Evolutionary conservation across 2,797 vertebrate genomes (phyloP).

Genomic region (Sebastes cheni): DNA sequence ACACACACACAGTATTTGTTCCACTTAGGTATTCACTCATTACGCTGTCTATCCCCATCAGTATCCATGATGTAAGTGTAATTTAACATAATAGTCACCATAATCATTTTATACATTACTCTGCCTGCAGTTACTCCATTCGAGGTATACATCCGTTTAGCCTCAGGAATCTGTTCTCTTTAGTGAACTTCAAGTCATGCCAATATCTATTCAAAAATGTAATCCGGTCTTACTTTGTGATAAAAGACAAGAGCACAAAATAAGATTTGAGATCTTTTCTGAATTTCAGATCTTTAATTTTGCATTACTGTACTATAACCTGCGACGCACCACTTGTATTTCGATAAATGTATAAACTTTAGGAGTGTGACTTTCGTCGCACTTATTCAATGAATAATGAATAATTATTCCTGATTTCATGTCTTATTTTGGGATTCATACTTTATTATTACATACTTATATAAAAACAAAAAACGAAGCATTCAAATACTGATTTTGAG

Average conservation of each 20-base stretch:
- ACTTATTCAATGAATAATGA: not conserved
- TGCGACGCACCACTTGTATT: not conserved
- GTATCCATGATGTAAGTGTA: conserved; percentile 40
- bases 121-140: conserved; percentile 4
- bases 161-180: conserved; percentile 10
- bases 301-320: not conserved
- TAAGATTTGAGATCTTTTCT: not conserved
- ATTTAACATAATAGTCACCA: conserved; percentile 42
- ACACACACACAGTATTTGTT: conserved; percentile 36
- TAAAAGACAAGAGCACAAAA: not conserved
- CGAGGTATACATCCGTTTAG: not conserved
- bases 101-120: conserved; percentile 54
- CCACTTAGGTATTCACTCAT: conserved; percentile 53
- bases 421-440: no score
- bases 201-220: not conserved
- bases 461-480: no score
- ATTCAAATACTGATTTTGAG: no score
- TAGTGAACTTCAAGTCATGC: not conserved
- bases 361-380: not conserved
- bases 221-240: not conserved
- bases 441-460: no score
- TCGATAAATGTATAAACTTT: no score
- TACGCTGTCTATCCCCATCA: conserved; percentile 56
- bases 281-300: no score
- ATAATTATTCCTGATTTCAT: no score